Evolutionary conservation across 2,113 vertebrate genomes (phyloP), one percentile per base, ranked within the genome.

Genomic region (Zapornia atra): DNA sequence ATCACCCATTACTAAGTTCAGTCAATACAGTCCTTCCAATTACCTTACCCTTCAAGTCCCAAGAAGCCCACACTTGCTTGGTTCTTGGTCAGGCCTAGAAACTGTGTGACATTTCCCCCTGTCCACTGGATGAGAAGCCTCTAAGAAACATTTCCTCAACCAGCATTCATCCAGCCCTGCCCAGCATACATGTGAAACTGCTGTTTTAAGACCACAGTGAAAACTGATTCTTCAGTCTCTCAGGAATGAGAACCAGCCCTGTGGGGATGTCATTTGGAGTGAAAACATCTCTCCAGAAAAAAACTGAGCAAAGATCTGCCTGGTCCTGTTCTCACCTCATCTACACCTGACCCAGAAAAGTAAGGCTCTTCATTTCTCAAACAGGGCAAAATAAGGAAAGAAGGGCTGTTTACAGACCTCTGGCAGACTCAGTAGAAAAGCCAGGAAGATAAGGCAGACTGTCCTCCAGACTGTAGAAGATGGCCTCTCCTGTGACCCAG

Each of bases 11-110:
- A 14, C 3, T 1, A 42, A 48, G 22, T 57, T 26, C 1, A 77
- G 22, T 21, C 5, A 1, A 33, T 21, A n/a, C 0, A 0, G 15
- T 57, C 15, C 34, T 90, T n/a, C 7, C 21, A 79, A 34, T 65
- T 72, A 25, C 31, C 26, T 75, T 79, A 14, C 12, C 16, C 68
- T 16, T 5, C 22, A 70, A 31, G 50, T 36, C 20, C 56, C 46
- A 64, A 42, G 56, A 79, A 85, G 54, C 28, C 42, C 18, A 16
- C 29, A 12, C 14, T 85, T 63, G 15, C 42, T 57, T 81, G 34
- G 24, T 61, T 15, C 36, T 81, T 57, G 46, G 12, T 66, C 46
- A 92, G 42, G 20, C 24, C 24, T 1, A 54, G n/a, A 48, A 57
- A 53, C 1, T n/a, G 13, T 3, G 1, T 46, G 34, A 6, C 19